Evolutionary conservation across 2,797 vertebrate genomes (phyloP).

Genomic region (Eptatretus atami): DNA sequence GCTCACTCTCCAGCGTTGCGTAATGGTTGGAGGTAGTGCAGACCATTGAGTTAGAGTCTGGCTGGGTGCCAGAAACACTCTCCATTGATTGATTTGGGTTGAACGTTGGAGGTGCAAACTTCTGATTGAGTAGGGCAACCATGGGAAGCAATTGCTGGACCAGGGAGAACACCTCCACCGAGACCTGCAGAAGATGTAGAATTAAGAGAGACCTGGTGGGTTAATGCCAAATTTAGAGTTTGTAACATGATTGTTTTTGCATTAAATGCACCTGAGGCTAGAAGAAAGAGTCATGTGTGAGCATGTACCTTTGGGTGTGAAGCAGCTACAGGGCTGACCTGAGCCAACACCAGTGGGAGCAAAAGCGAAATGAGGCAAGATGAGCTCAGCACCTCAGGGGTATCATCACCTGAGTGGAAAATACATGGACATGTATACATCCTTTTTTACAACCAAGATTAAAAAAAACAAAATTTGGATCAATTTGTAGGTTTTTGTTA

Average conservation of each 20-base stretch:
- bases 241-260: not conserved
- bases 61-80: conserved; percentile 85
- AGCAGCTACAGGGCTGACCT: conserved; percentile 84
- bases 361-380: conserved; percentile 97
- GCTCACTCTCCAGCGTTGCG: conserved; percentile 73
- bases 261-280: not conserved
- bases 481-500: conserved; percentile 7
- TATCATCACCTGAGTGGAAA: conserved; percentile 43
- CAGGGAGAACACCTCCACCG: conserved; percentile 84
- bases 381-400: conserved; percentile 83
- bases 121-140: conserved; percentile 84
- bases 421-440: too few species aligned
- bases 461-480: conserved; percentile 12
- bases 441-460: not conserved
- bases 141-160: conserved; percentile 80
- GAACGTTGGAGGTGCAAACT: conserved; percentile 78
- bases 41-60: conserved; percentile 73
- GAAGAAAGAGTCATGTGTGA: not conserved
- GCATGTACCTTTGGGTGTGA: conserved; percentile 59
- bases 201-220: not conserved
- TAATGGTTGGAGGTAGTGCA: conserved; percentile 90
- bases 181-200: conserved; percentile 29
- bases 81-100: conserved; percentile 99
- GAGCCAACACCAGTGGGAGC: conserved; percentile 80
- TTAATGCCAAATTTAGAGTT: not conserved